Evolutionary conservation across 2,113 vertebrate genomes (phyloP), one percentile per base, ranked within the genome.

Genomic region (Ophiodon elongatus): DNA sequence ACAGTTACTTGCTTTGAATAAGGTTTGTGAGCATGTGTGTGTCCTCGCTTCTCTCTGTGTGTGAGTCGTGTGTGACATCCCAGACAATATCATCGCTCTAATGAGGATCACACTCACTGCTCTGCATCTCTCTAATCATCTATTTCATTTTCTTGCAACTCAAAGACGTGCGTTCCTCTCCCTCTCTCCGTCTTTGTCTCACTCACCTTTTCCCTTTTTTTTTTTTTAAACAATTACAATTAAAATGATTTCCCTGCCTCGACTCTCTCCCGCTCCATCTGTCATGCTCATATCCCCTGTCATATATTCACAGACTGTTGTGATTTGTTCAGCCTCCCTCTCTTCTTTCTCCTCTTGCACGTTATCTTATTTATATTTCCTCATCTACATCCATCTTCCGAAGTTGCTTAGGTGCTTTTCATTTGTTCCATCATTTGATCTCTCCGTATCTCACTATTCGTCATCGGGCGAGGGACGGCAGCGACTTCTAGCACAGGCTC

Each of bases 121-220:
- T 83, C 67, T 47, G 76, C 68, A 89, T 88, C 84, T 65, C 73
- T 80, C 83, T 92, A 85, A 91, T 91, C 85, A 90, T 86, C 84
- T 81, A 52, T 88, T 85, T 88, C 84, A 68, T 84, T 89, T 83
- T 64, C 73, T 80, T 84, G 69, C 52, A 33, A 85, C 70, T 84
- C 68, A 60, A 79, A 83, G 76, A 47, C 6, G 25, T 37, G 52
- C 66, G 47, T 83, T 84, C 65, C 74, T 89, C 88, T 66, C 71
- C 52, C 72, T 60, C 85, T 79, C 64, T 33, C n/a, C n/a, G 21
- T 73, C 84, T 81, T 65, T 57, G 54, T 88, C 82, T 76, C 23
- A 13, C 70, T 82, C 80, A 35, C 27, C 66, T 74, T 76, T 56
- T 79, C 41, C 70, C 65, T 81, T 9, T 27, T 60, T 74, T 56